Conservation (phyloP, 2,888 invertebrate species). For the Mesopsocus fuscifrons region DNA sequence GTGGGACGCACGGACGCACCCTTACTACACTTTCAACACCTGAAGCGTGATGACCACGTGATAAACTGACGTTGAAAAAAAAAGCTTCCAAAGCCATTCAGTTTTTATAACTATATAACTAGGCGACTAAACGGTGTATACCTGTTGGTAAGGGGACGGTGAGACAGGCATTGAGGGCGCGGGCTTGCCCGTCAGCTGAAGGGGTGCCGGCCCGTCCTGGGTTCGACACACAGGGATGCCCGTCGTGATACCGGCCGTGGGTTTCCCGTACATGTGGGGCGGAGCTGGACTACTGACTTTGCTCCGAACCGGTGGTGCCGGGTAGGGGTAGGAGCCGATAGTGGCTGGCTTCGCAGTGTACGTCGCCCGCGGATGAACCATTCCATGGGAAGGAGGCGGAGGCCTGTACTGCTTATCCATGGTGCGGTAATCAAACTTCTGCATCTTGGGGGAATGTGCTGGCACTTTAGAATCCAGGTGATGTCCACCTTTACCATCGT, state of each 20-base stretch:
- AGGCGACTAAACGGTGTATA: no score
- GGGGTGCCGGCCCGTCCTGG: slow-evolving; percentile 24
- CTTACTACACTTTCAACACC: no score
- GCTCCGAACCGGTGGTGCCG: slow-evolving; percentile 32
- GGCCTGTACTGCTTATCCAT: slow-evolving; percentile 20
- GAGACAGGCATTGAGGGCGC: no score
- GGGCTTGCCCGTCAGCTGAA: slow-evolving; percentile 39
- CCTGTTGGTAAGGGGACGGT: slow-evolving; percentile 33
- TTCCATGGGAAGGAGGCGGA: slow-evolving; percentile 21
- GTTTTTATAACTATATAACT: no score
- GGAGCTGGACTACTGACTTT: slow-evolving; percentile 63
- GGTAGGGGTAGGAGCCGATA: slow-evolving; percentile 25
- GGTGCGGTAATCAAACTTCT: slow-evolving; percentile 27
- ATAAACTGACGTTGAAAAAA: no score
- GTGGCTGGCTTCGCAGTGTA: slow-evolving; percentile 18
- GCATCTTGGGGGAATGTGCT: slow-evolving; percentile 34
- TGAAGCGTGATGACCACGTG: no score
- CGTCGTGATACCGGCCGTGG: slow-evolving; percentile 34
- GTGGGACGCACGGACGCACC: no score
- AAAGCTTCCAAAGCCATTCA: no score
- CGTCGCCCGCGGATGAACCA: slow-evolving; percentile 12
- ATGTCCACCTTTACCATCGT: slow-evolving; percentile 42
- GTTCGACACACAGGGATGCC: slow-evolving; percentile 33
- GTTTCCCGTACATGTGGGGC: slow-evolving; percentile 53
- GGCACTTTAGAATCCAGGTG: slow-evolving; percentile 29